A percentile compares a stretch with the other conserved stretches of the same genome.
These are phyloP conservation scores for Sclerodermus sp. DNA, from an alignment of 2,888 invertebrate species.

Conservation along the genomic window DNA sequence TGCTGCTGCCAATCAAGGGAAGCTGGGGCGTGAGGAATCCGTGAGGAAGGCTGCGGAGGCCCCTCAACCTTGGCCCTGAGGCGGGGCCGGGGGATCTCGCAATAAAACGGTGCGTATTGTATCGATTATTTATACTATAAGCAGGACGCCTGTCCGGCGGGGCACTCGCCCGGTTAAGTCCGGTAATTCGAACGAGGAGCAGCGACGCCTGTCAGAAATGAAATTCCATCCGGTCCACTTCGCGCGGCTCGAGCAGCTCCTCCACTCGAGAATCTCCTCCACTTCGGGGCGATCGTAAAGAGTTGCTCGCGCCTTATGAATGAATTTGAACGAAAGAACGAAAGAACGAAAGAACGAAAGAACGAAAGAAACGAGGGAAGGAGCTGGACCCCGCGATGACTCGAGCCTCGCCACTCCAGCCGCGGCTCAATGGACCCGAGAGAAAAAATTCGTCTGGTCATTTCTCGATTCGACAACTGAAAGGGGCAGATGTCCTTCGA, in stretches of 20 bases:
- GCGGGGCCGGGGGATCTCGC: too few species aligned
- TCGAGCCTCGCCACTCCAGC: constrained; percentile 17
- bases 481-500: constrained; percentile 27
- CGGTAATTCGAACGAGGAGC: constrained; percentile 29
- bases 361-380: not conserved
- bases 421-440: constrained; percentile 41
- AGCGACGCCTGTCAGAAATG: constrained; percentile 39
- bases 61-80: too few species aligned
- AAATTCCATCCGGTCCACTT: constrained; percentile 48
- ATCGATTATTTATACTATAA: constrained; percentile 35
- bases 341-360: too few species aligned
- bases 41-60: too few species aligned
- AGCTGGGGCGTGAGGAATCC: too few species aligned
- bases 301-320: constrained; percentile 36
- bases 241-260: constrained; percentile 23
- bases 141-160: constrained; percentile 12
- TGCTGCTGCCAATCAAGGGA: too few species aligned
- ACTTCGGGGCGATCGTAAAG: constrained; percentile 4
- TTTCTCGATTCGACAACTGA: constrained; percentile 29
- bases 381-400: constrained; percentile 12
- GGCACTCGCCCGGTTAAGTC: not conserved
- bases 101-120: constrained; percentile 9
- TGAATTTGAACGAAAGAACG: constrained; percentile 28
- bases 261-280: constrained; percentile 39
- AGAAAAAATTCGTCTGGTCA: constrained; percentile 48